These are phyloP conservation scores for Lordiphosa collinella DNA, from an alignment of 1,140 invertebrate species.

Conservation along the genomic window DNA sequence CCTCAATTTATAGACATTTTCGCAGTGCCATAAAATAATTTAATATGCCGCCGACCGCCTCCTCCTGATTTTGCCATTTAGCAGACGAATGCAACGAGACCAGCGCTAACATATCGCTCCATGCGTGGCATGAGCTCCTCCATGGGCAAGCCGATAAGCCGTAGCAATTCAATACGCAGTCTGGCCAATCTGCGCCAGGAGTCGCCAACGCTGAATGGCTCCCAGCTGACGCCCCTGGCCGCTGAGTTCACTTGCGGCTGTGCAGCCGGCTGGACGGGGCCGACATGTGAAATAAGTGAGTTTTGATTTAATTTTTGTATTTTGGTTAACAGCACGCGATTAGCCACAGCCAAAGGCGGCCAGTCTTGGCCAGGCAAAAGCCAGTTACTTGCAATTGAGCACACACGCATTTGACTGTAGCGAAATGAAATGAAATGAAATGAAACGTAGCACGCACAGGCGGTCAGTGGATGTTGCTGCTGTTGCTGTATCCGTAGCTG, in stretches of 20 bases:
- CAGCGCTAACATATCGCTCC: slow-evolving; percentile 57
- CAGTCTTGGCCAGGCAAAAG: slow-evolving; percentile 18
- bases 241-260: slow-evolving; percentile 89
- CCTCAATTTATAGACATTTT: slow-evolving; percentile 54
- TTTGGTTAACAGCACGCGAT: slow-evolving; percentile 61
- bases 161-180: slow-evolving; percentile 66
- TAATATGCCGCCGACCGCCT: slow-evolving; percentile 36
- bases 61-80: slow-evolving; percentile 25
- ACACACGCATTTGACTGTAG: slow-evolving; percentile 74
- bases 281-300: slow-evolving; percentile 87
- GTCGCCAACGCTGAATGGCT: slow-evolving; percentile 32
- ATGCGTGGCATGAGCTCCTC: slow-evolving; percentile 80
- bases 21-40: slow-evolving; percentile 65
- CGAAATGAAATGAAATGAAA: slow-evolving; percentile 76
- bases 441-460: slow-evolving; percentile 72
- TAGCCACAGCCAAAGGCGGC: slow-evolving; percentile 48
- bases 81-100: slow-evolving; percentile 56
- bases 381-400: slow-evolving; percentile 71
- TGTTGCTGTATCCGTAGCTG: slow-evolving; percentile 14
- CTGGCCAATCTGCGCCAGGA: slow-evolving; percentile 44
- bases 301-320: slow-evolving; percentile 76
- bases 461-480: slow-evolving; percentile 12
- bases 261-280: slow-evolving; percentile 90
- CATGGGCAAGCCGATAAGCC: slow-evolving; percentile 79
- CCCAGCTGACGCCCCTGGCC: slow-evolving; percentile 48